Base-by-base conservation (phyloP, 1,140 invertebrate genomes). In the Agraylea sexmaculata region DNA sequence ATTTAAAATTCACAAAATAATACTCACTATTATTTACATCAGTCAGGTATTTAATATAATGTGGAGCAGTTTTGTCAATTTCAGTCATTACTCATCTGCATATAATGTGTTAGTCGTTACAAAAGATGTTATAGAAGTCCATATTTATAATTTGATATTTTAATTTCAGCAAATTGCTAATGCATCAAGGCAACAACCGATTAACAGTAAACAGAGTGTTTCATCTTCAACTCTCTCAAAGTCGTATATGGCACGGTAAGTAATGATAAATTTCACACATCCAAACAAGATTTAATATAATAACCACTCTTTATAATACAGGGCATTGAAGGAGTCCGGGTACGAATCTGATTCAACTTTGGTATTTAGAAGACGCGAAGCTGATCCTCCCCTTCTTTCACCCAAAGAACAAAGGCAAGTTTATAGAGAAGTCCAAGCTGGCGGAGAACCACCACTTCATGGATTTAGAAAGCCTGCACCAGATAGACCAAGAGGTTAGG, bases 261-360 rank as follows among this genome's bases (percentile, higher is more conserved):
- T 74, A 51, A 27, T 31, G 21, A 19, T 30, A 40, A 20, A 20
- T 35, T 38, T 35, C n/a, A 2, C 10, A 16, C 25, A 33, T 18
- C 15, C 19, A 36, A 11, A 33, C 27, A 2, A 27, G 23, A 29
- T 28, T 21, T 34, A 30, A 37, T 28, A 23, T 15, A 43, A 30
- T 32, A 43, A 21, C 49, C 42, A 40, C 40, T 18, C 30, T 36
- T 42, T 53, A 48, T 46, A 41, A 59, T 54, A 3, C 50, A 86
- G 83, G 57, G 80, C 82, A 34, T 63, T 87, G 21, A 90, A 89
- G 64, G 86, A 89, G 59, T 81, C 83, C 2, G 87, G 86, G 11
- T 91, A 90, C 59, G 86, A 89, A 59, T 89, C 85, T 51, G 87
- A 91, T 59, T 89, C 87, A 1, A 89, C 84, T 10, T 65, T 90